phyloP scores from a whole-genome alignment of 2,888 invertebrate genomes.

The Eurytoma adleriae region DNA sequence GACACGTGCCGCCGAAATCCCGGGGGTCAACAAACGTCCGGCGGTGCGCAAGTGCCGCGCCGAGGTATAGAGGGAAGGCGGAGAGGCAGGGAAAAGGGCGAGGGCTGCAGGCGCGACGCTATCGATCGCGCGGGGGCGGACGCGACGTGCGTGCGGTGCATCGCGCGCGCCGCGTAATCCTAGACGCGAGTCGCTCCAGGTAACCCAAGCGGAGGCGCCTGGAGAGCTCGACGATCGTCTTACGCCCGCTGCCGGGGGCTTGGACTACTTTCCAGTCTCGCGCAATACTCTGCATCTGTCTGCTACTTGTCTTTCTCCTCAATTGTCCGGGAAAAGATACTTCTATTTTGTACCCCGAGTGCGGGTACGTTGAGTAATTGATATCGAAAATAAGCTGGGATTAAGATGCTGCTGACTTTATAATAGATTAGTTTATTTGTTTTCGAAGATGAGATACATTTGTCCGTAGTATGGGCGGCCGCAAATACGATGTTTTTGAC shows the following conservation, averaged over 20 bases:
- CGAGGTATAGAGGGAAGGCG: too few species aligned
- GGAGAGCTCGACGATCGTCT: slow-evolving; percentile 6
- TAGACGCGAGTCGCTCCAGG: slow-evolving; percentile 18
- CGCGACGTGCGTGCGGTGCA: neutral
- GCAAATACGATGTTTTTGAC: slow-evolving; percentile 29
- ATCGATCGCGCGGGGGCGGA: slow-evolving; percentile 7
- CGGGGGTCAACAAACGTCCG: slow-evolving; percentile 15
- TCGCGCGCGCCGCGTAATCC: slow-evolving; percentile 15
- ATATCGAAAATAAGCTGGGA: too few species aligned
- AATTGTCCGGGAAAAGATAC: too few species aligned
- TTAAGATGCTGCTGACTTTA: too few species aligned
- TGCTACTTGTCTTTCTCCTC: too few species aligned
- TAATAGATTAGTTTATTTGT: neutral
- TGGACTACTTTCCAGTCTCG: too few species aligned
- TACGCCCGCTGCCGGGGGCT: neutral
- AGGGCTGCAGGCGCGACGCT: neutral
- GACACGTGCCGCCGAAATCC: neutral
- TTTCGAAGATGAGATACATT: neutral
- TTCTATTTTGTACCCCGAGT: too few species aligned
- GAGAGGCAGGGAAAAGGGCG: neutral
- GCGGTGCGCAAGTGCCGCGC: neutral
- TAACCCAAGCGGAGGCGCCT: slow-evolving; percentile 12
- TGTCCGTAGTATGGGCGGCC: too few species aligned
- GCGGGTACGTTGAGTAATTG: too few species aligned
- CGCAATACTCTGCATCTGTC: too few species aligned